Evolutionary conservation across 2,113 vertebrate genomes (phyloP), one percentile per base, ranked within the genome.

Genomic region (Pipa parva): DNA sequence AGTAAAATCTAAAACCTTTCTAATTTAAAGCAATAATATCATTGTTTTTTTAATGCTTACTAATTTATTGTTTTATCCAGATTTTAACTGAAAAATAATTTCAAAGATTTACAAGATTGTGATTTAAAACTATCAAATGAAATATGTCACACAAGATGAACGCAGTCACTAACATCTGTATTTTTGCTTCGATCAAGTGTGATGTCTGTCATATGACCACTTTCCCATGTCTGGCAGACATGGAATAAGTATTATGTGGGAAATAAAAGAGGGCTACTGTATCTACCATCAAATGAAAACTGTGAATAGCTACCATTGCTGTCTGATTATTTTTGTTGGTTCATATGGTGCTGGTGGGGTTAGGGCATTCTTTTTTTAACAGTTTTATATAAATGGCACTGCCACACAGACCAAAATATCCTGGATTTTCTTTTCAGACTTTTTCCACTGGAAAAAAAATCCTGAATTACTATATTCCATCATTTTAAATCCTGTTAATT

Each of bases 301-400:
- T 88, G 87, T 86, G 84, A 87, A 84, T 79, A 80, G 79, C 70
- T 52, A 22, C 72, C 46, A 59, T 63, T 74, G 76, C 77, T 79
- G 75, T 73, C 59, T 65, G 76, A 69, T 57, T 68, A 61, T 77
- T 50, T 72, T 77, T 78, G 76, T 75, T 75, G 77, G 76, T 55
- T 74, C 74, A 78, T 79, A 79, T 86, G 87, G 84, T 84, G 84
- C 85, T 88, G 81, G 27, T 77, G 72, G 2, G 51, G 71, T 76
- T 59, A 67, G 80, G 77, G 75, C 71, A 75, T 71, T 36, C 59
- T 73, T 77, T 27, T 62, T 26, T 21, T 0, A 73, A n/a, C n/a
- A n/a, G n/a, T n/a, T 76, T 66, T 54, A 45, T 28, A 52, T 54
- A n/a, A 61, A 39, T 45, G 57, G 27, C 15, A 42, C 31, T 42